phyloP scores from a whole-genome alignment of 2,797 vertebrate species.

The Petrocephalus sullivani region DNA sequence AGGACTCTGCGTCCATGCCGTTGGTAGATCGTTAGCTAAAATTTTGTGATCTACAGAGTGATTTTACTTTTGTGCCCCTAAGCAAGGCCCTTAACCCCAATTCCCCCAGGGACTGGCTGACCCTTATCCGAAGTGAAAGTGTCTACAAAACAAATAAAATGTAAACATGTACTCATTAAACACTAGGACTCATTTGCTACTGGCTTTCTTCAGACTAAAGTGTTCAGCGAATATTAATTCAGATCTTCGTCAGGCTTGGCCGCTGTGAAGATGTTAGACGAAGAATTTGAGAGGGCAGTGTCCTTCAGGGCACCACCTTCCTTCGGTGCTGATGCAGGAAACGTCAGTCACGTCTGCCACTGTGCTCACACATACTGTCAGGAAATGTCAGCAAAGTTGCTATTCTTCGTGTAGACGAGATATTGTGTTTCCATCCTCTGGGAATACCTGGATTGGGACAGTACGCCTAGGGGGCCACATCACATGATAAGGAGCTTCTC shows the following conservation, averaged over 20 bases:
- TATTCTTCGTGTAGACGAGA: background rate
- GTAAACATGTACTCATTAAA: background rate
- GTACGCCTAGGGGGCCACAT: slow-evolving; percentile 64
- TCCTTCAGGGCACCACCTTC: background rate
- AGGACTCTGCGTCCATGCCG: background rate
- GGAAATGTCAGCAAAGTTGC: too few species aligned
- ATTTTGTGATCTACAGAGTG: background rate
- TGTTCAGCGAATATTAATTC: background rate
- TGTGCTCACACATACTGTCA: background rate
- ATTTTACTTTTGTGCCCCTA: background rate
- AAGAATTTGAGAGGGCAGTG: background rate
- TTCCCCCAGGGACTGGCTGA: background rate
- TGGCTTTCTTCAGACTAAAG: background rate
- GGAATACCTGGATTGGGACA: slow-evolving; percentile 52
- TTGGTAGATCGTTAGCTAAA: background rate
- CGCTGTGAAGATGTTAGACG: background rate
- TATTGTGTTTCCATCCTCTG: background rate
- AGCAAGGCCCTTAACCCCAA: background rate
- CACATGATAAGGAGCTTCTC: slow-evolving; percentile 54
- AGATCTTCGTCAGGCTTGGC: background rate
- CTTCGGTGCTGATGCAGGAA: background rate
- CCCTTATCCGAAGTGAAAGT: background rate
- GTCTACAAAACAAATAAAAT: background rate
- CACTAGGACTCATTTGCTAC: background rate
- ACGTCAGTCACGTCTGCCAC: background rate